Percentiles rank a stretch among this genome's conserved stretches.
Conservation (phyloP, 2,113 vertebrate genomes). For the Neogobius melanostomus region DNA sequence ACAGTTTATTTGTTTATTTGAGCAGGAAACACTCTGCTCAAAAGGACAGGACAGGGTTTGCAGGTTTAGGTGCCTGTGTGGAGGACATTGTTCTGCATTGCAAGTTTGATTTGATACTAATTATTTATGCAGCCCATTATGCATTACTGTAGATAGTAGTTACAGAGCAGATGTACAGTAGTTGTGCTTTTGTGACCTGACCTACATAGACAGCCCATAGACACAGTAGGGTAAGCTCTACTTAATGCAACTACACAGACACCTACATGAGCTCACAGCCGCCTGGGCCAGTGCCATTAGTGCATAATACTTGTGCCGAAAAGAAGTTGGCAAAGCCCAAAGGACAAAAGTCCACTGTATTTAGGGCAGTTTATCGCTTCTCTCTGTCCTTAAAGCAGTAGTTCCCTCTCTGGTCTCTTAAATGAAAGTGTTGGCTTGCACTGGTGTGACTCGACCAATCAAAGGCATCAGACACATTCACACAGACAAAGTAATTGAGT, state of each 20-base stretch:
- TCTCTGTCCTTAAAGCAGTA: constrained; percentile 37
- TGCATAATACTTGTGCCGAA: constrained; percentile 30
- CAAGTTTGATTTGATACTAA: too few relatives aligned
- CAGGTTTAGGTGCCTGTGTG: too few relatives aligned
- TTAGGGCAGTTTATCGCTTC: constrained; percentile 42
- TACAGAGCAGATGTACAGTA: constrained; percentile 11
- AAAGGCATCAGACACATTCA: constrained; percentile 54
- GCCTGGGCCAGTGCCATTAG: constrained; percentile 24
- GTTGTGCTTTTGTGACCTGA: constrained; percentile 37
- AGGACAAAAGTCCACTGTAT: constrained; percentile 26
- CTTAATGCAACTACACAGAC: constrained; percentile 51
- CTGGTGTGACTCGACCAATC: constrained; percentile 14
- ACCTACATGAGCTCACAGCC: constrained; percentile 47
- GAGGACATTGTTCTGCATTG: too few relatives aligned
- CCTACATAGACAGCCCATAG: constrained; percentile 51
- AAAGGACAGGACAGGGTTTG: too few relatives aligned
- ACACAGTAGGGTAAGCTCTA: constrained; percentile 64
- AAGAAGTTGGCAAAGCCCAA: constrained; percentile 31
- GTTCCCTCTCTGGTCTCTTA: constrained; percentile 17
- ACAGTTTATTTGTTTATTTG: too few relatives aligned
- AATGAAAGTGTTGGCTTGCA: constrained; percentile 15
- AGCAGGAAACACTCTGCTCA: too few relatives aligned
- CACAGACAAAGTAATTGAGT: constrained; percentile 55
- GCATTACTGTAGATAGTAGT: constrained; percentile 21
- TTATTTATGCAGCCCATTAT: too few relatives aligned